Evolutionary conservation across 2,888 invertebrate species (phyloP).

Genomic region (Drosophila flavopinicola): DNA sequence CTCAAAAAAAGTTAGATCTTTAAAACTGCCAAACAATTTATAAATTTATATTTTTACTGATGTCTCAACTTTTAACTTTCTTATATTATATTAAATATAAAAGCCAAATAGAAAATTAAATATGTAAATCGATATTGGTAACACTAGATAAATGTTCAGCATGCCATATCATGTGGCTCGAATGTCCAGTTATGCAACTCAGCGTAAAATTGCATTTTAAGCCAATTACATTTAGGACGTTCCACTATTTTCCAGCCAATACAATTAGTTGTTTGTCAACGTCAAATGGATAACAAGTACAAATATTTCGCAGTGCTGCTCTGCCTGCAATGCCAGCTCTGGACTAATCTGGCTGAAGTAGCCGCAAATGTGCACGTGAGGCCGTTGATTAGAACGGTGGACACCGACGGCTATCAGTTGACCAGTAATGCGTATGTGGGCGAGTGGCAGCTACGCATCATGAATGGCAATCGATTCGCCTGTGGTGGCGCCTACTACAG

Average conservation of each 20-base stretch:
- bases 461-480: constrained; percentile 14
- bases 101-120: too few species aligned
- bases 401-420: constrained; percentile 6
- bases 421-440: constrained; percentile 17
- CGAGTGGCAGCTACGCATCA: constrained; percentile 26
- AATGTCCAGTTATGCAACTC: not conserved
- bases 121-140: too few species aligned
- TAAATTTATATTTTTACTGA: too few species aligned
- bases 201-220: not conserved
- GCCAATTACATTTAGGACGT: too few species aligned
- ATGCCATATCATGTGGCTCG: too few species aligned
- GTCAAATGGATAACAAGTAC: constrained; percentile 1
- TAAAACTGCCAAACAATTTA: too few species aligned
- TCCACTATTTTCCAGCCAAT: not conserved
- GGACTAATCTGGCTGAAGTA: not conserved
- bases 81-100: too few species aligned
- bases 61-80: too few species aligned
- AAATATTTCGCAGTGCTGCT: not conserved
- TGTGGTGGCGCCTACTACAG: constrained; percentile 36
- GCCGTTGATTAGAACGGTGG: constrained; percentile 15
- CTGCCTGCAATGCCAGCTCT: not conserved
- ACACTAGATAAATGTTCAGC: too few species aligned
- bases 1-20: too few species aligned
- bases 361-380: not conserved
- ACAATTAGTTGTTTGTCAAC: not conserved